Conservation (phyloP, 2,113 vertebrate species). For the Proteles cristata region DNA sequence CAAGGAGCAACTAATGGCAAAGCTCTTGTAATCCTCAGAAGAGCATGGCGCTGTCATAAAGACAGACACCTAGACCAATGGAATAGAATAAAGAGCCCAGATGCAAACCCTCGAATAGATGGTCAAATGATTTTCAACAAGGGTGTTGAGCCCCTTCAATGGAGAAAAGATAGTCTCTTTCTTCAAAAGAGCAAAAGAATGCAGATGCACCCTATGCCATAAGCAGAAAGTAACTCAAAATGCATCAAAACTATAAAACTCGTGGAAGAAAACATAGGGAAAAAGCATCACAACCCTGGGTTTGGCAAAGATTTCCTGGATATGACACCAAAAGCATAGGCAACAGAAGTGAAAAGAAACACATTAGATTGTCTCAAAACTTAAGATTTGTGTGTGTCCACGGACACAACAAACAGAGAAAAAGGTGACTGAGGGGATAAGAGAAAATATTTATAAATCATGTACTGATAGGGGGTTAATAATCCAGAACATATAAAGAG, state of each 20-base stretch:
- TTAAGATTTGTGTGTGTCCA: not conserved
- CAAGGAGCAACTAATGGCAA: not conserved
- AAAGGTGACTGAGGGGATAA: not conserved
- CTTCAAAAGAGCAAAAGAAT: not conserved
- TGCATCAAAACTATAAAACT: not conserved
- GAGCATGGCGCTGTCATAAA: not conserved
- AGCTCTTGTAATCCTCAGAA: not conserved
- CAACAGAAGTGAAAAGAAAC: not conserved
- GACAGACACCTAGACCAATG: not conserved
- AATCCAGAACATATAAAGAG: not conserved
- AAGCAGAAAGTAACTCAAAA: not conserved
- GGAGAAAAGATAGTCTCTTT: not conserved
- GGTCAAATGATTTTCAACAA: not conserved
- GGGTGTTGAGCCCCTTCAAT: not conserved
- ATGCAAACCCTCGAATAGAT: not conserved
- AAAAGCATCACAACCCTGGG: not conserved
- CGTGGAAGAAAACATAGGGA: not conserved
- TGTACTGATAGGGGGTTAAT: not conserved
- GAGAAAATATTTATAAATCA: not conserved
- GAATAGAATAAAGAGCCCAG: not conserved
- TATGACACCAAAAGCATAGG: not conserved
- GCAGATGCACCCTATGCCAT: not conserved
- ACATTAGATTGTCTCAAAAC: not conserved
- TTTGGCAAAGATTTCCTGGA: not conserved
- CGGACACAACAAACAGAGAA: not conserved